phyloP scores from a whole-genome alignment of 2,797 vertebrate species.

The Enteromius fasciolatus region DNA sequence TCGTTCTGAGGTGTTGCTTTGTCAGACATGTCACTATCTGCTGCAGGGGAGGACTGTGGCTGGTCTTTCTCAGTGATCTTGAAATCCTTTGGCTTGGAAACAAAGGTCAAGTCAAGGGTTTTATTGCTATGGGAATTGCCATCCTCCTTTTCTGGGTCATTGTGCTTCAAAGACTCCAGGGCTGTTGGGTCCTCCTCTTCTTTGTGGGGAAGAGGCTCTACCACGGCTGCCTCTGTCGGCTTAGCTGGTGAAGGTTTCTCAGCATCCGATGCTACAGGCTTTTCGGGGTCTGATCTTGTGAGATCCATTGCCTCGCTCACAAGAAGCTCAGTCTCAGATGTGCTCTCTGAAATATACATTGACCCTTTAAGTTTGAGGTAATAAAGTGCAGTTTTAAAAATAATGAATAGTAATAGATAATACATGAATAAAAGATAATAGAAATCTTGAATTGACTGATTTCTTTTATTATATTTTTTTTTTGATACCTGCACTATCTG shows the following conservation, averaged over 20 bases:
- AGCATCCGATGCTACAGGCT: slow-evolving; percentile 58
- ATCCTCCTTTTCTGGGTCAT: slow-evolving; percentile 77
- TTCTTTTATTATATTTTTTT: too few relatives aligned
- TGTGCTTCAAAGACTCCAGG: slow-evolving; percentile 60
- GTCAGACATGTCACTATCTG: slow-evolving; percentile 40
- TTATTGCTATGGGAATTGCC: slow-evolving; percentile 91
- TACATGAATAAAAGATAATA: too few relatives aligned
- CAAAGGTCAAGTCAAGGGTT: slow-evolving; percentile 93
- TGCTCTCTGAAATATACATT: slow-evolving; percentile 79
- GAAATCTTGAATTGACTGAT: too few relatives aligned
- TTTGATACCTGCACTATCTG: slow-evolving; percentile 76
- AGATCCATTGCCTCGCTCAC: slow-evolving; percentile 78
- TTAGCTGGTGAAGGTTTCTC: slow-evolving; percentile 58
- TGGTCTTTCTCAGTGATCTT: slow-evolving; percentile 80
- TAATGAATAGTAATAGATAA: too few relatives aligned
- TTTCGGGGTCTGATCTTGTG: slow-evolving; percentile 69
- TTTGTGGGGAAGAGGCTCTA: slow-evolving; percentile 37
- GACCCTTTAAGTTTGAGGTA: neutral
- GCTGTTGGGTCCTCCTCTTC: slow-evolving; percentile 36
- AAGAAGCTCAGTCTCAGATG: slow-evolving; percentile 81
- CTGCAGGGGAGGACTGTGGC: slow-evolving; percentile 57
- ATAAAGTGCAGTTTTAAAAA: neutral
- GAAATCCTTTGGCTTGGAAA: slow-evolving; percentile 93
- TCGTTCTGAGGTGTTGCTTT: slow-evolving; percentile 71
- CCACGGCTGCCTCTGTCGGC: slow-evolving; percentile 50